Evolutionary conservation across 1,140 invertebrate species (phyloP).

Genomic region (Polyergus mexicanus): DNA sequence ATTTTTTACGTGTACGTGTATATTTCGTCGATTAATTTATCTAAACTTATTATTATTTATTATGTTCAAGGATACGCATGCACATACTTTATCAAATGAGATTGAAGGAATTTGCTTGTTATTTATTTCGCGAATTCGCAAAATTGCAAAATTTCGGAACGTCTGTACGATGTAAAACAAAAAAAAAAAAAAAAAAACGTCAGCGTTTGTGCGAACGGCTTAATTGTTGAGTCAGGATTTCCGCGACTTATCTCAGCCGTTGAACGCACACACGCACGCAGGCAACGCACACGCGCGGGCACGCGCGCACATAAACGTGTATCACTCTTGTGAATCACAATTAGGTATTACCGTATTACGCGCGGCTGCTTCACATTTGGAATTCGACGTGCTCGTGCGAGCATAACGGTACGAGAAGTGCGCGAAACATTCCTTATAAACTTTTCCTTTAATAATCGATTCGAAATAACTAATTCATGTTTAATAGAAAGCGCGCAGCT

Average conservation of each 20-base stretch:
- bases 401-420: slow-evolving; percentile 62
- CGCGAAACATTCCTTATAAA: slow-evolving; percentile 60
- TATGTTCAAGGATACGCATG: background rate
- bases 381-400: slow-evolving; percentile 57
- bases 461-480: slow-evolving; percentile 43
- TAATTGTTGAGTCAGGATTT: slow-evolving; percentile 59
- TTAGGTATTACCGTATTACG: slow-evolving; percentile 62
- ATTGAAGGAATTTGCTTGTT: background rate
- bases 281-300: background rate
- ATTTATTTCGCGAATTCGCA: background rate
- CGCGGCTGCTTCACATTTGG: slow-evolving; percentile 43
- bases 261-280: background rate
- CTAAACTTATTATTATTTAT: background rate
- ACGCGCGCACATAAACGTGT: background rate
- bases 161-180: slow-evolving; percentile 6
- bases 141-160: background rate
- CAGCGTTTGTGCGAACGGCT: slow-evolving; percentile 12
- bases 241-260: slow-evolving; percentile 15
- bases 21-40: background rate
- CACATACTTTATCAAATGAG: background rate
- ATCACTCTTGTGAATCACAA: slow-evolving; percentile 70
- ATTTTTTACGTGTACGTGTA: too few species aligned
- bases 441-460: slow-evolving; percentile 67
- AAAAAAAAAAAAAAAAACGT: slow-evolving; percentile 23
- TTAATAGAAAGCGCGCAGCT: slow-evolving; percentile 37